Conservation (phyloP, 2,888 invertebrate genomes). For the Drosophila testacea region DNA sequence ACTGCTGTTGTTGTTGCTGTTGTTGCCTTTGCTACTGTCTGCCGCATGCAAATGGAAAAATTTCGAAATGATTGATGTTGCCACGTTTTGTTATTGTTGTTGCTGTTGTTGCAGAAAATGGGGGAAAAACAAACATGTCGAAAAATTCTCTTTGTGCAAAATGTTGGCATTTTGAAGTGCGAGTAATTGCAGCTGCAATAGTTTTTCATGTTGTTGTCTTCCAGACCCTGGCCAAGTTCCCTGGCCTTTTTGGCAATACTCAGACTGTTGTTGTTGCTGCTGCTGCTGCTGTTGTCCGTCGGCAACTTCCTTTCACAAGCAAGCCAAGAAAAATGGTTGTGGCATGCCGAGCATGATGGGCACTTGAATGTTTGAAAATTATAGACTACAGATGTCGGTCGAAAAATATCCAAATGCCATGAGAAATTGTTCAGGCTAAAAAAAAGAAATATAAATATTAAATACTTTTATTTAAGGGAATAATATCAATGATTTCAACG, state of each 20-base stretch:
- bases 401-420: constrained; percentile 54
- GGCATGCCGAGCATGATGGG: constrained; percentile 67
- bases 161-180: constrained; percentile 79
- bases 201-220: constrained; percentile 72
- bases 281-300: constrained; percentile 23
- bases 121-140: constrained; percentile 46
- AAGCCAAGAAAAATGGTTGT: constrained; percentile 67
- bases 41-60: constrained; percentile 60
- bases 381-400: constrained; percentile 72
- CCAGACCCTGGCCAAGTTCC: constrained; percentile 55
- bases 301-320: constrained; percentile 72
- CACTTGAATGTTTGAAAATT: constrained; percentile 74
- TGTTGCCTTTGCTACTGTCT: constrained; percentile 46
- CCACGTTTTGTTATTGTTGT: constrained; percentile 55
- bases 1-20: constrained; percentile 8
- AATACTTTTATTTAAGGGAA: constrained; percentile 15
- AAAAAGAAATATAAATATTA: constrained; percentile 10
- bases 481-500: constrained; percentile 33
- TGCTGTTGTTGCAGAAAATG: constrained; percentile 1
- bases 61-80: constrained; percentile 75
- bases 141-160: constrained; percentile 78
- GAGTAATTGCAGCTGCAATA: constrained; percentile 80
- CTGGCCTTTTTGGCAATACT: constrained; percentile 68
- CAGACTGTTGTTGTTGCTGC: constrained; percentile 22
- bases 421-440: constrained; percentile 32